These are phyloP conservation scores for Podocnemis expansa DNA, from an alignment of 2,113 vertebrate species.

Conservation along the genomic window DNA sequence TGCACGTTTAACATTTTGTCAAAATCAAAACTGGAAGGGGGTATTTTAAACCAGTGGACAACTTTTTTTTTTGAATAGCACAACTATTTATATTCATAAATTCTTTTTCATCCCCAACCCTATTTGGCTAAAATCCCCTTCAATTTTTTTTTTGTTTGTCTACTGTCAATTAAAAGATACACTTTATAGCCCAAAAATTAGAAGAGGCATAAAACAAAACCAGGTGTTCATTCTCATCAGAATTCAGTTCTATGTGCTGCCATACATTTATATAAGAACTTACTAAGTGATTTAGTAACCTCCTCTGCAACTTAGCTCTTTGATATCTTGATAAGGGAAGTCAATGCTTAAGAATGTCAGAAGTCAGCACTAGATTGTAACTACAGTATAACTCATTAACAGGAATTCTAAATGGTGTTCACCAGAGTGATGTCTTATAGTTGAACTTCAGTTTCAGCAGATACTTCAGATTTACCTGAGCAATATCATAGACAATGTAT, in stretches of 20 bases:
- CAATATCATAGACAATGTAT: conserved; percentile 96
- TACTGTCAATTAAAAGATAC: conserved; percentile 54
- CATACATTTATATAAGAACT: conserved; percentile 56
- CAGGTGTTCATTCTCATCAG: conserved; percentile 30
- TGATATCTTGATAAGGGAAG: conserved; percentile 43
- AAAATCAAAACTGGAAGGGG: conserved; percentile 68
- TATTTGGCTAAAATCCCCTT: conserved; percentile 32
- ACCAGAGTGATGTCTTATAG: conserved; percentile 95
- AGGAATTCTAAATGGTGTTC: conserved; percentile 69
- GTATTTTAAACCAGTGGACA: conserved; percentile 38
- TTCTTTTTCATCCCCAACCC: conserved; percentile 27
- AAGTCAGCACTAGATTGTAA: conserved; percentile 63
- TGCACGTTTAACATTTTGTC: conserved; percentile 72
- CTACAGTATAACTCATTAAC: conserved; percentile 61
- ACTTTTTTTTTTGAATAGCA: conserved; percentile 30
- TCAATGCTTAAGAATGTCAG: conserved; percentile 20
- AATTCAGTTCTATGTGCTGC: conserved; percentile 42
- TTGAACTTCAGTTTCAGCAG: conserved; percentile 98
- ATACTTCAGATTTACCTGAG: conserved; percentile 97
- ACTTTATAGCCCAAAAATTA: conserved; percentile 15
- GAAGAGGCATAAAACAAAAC: conserved; percentile 56
- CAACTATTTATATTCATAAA: conserved; percentile 5
- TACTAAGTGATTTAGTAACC: conserved; percentile 63
- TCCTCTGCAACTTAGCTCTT: conserved; percentile 42
- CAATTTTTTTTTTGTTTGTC: not conserved